Evolutionary conservation across 1,140 invertebrate genomes (phyloP), one percentile per base, ranked within the genome.

Genomic region (Ceratina calcarata): DNA sequence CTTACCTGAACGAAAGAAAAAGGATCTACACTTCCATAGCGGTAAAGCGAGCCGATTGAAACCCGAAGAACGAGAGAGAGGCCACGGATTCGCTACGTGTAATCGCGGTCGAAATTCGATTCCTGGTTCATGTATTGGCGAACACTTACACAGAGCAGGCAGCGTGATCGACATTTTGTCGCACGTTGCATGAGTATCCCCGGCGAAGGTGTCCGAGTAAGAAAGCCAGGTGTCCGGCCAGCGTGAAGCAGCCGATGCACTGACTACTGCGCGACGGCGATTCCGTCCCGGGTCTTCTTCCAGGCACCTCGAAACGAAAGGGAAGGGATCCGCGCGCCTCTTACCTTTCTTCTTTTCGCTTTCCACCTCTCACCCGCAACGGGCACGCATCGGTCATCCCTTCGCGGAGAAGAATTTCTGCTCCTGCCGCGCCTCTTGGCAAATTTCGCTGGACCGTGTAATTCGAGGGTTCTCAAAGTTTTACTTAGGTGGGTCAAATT

Each of bases 261-360:
- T 92, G 87, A 45, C 37, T 45, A 45, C 37, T 45, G 37, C 82
- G 87, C 86, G 68, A 79, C 22, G 24, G 53, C 83, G 80, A 75
- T 85, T 79, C 49, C 74, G 37, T 70, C 77, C 60, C 78, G 68
- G 68, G 70, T 87, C 85, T 87, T 86, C 85, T 83, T 79, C 75
- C 69, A 78, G 62, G 67, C 13, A 69, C 82, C 85, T 86, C 84
- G 82, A 10, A 45, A 60, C 86, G 84, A 82, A 85, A 86, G 83
- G 89, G 90, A 84, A 91, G 90, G 89, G 90, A 91, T 89, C 65
- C n/a, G 67, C 15, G 67, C 15, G 55, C 88, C 89, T 89, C 87
- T 90, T 91, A 89, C 90, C 90, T 90, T 91, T 91, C 88, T 87
- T 89, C 75, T 87, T 89, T 66, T 85, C 89, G 66, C 86, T 87